Conservation (phyloP, 2,888 invertebrate genomes). For the Druceiella hillmani region DNA sequence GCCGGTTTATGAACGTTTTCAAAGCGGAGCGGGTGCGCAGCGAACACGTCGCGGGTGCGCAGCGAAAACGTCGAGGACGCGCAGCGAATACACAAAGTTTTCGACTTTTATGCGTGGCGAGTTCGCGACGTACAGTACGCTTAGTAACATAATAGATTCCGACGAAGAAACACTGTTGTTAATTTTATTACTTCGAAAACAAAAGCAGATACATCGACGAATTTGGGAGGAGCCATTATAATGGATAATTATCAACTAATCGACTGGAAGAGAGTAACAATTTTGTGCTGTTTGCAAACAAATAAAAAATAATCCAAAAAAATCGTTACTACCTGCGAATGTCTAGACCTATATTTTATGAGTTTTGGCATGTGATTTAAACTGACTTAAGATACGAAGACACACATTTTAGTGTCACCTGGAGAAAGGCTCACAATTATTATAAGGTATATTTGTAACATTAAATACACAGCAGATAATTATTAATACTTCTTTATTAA, state of each 20-base stretch:
- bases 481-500: conserved; percentile 15
- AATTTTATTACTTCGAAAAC: conserved; percentile 9
- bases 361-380: conserved; percentile 21
- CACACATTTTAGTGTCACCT: conserved; percentile 22
- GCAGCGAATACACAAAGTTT: conserved; percentile 2
- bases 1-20: conserved; percentile 6
- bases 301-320: conserved; percentile 21
- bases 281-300: conserved; percentile 20
- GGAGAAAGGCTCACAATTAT: conserved; percentile 22
- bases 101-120: conserved; percentile 5
- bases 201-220: conserved; percentile 12
- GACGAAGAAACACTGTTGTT: conserved; percentile 12
- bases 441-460: conserved; percentile 20
- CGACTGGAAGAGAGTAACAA: conserved; percentile 20
- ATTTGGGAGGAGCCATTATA: too few species aligned
- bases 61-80: conserved; percentile 9
- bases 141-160: conserved; percentile 13
- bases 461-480: conserved; percentile 16
- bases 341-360: conserved; percentile 21
- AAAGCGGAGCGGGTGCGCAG: conserved; percentile 10
- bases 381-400: conserved; percentile 20
- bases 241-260: conserved; percentile 20
- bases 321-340: conserved; percentile 20
- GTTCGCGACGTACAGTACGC: too few species aligned
- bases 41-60: conserved; percentile 1